These are phyloP conservation scores for Autographa pulchrina DNA, from an alignment of 2,888 invertebrate species.

Conservation along the genomic window DNA sequence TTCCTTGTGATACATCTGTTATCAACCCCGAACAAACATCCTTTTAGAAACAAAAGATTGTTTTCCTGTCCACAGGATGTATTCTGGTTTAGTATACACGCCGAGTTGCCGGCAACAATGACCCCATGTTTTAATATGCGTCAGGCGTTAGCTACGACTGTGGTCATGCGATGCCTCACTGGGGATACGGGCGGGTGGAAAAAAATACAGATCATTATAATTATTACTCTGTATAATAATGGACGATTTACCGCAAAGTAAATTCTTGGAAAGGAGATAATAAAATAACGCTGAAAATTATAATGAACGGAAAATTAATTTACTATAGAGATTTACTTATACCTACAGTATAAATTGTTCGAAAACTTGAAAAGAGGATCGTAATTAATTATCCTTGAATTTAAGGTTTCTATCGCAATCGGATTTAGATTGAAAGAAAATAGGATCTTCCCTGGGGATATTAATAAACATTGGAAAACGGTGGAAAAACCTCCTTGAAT, in stretches of 20 bases:
- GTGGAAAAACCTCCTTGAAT: neutral
- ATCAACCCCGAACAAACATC: slow-evolving; percentile 62
- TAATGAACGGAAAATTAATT: neutral
- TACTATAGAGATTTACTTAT: neutral
- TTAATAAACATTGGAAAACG: neutral
- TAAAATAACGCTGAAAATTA: neutral
- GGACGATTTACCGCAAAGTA: neutral
- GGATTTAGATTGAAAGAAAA: neutral
- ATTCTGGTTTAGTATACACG: slow-evolving; percentile 73
- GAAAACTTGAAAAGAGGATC: neutral
- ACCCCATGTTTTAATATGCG: slow-evolving; percentile 75
- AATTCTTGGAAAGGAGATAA: neutral
- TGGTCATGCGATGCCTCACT: slow-evolving; percentile 41
- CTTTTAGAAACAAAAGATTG: slow-evolving; percentile 74
- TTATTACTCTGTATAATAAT: neutral
- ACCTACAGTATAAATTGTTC: neutral
- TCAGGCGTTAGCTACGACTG: slow-evolving; percentile 52
- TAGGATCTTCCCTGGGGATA: neutral
- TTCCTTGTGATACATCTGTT: slow-evolving; percentile 17
- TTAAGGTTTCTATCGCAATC: neutral
- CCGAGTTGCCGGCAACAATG: slow-evolving; percentile 74
- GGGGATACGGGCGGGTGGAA: slow-evolving; percentile 37
- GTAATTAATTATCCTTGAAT: neutral
- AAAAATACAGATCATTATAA: slow-evolving; percentile 14
- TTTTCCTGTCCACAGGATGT: slow-evolving; percentile 72